A percentile compares a stretch with the other conserved stretches of the same genome.
phyloP scores from a whole-genome alignment of 2,797 vertebrate species.

The Pangasius djambal region DNA sequence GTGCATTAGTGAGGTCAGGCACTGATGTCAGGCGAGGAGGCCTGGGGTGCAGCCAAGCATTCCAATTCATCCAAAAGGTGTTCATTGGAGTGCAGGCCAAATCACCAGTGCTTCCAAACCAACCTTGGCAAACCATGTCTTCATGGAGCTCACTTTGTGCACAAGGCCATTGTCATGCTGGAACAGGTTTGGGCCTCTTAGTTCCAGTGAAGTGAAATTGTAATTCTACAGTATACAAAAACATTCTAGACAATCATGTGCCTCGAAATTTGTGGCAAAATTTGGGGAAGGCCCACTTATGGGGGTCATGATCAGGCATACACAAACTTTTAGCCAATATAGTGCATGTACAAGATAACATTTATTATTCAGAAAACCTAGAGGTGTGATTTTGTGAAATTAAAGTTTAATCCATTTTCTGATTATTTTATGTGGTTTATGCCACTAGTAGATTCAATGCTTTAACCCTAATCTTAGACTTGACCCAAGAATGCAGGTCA shows the following conservation, averaged over 20 bases:
- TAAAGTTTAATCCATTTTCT: not conserved
- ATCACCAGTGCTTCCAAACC: not conserved
- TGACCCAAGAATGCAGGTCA: not conserved
- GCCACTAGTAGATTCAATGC: not conserved
- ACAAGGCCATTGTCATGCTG: not conserved
- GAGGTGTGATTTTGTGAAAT: not conserved
- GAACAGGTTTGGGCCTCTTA: no score
- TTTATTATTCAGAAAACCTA: not conserved
- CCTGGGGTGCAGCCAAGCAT: not conserved
- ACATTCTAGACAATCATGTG: not conserved
- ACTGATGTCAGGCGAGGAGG: not conserved
- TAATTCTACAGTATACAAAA: not conserved
- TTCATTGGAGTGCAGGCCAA: not conserved
- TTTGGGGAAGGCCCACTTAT: not conserved
- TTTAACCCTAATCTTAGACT: not conserved
- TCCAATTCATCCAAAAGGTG: not conserved
- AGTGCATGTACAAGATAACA: not conserved
- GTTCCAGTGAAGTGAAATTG: no score
- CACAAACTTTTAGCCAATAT: not conserved
- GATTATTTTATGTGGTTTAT: not conserved
- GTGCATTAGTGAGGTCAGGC: not conserved
- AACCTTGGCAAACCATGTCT: not conserved
- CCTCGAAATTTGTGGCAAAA: not conserved
- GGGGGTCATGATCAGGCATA: not conserved
- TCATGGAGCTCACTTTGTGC: not conserved